Evolutionary conservation across 2,797 vertebrate genomes (phyloP).

Genomic region (Phalloptychus januarius): DNA sequence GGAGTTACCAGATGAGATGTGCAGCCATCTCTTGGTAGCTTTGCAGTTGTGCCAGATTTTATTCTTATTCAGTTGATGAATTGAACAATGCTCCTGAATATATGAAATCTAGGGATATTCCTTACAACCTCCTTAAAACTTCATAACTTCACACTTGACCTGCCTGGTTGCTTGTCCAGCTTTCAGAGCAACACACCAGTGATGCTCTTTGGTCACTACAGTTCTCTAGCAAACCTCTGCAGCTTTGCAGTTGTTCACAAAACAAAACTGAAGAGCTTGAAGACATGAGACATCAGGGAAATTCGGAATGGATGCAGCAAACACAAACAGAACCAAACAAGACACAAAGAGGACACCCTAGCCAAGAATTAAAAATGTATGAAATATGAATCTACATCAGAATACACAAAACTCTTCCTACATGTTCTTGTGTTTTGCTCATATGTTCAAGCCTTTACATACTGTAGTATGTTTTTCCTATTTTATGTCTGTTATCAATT

Average conservation of each 20-base stretch:
- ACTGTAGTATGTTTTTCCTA: neutral
- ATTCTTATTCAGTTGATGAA: neutral
- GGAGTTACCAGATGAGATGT: no score
- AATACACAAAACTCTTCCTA: neutral
- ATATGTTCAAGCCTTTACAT: neutral
- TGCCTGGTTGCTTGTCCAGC: neutral
- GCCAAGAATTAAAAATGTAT: neutral
- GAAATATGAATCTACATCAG: neutral
- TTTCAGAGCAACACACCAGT: no score
- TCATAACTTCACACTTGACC: neutral
- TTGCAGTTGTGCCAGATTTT: neutral
- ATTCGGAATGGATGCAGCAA: neutral
- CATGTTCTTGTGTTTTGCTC: neutral
- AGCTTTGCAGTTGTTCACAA: neutral
- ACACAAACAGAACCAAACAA: neutral
- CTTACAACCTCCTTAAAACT: neutral
- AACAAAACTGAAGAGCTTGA: neutral
- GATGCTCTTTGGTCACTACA: neutral
- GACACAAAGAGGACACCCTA: neutral
- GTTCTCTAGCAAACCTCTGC: neutral
- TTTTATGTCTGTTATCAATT: constrained; percentile 17
- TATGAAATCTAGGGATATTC: neutral
- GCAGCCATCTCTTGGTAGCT: neutral
- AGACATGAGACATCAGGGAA: neutral
- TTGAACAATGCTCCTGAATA: neutral